Base-by-base conservation (phyloP, 1,140 invertebrate genomes). In the Colletes gigas region DNA sequence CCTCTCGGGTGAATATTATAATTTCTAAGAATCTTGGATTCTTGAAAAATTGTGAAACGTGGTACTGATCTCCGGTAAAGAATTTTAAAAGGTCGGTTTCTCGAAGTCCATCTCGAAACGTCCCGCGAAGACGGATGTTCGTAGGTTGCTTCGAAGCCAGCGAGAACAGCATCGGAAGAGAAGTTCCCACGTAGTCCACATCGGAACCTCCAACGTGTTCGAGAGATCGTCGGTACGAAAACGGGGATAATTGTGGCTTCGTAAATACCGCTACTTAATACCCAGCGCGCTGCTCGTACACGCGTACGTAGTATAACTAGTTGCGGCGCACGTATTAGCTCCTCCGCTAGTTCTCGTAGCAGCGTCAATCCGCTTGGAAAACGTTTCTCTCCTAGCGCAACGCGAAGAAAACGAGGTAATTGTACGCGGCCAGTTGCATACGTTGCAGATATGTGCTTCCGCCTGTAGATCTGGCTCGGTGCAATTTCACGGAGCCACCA, bases 261-360 rank as follows among this genome's bases (percentile, higher is more conserved):
- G 86, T 86, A 90, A 89, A 88, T 85, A 84, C 83, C 82, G 82
- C 89, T 86, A 85, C 81, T 89, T 88, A 90, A 89, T 90, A 90
- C 83, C 80, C 87, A 60, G 75, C 83, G 66, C 69, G 59, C 66
- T 69, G 66, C 73, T 78, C 60, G 73, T 78, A 86, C 62, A 75
- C 77, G 60, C 66, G 74, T 82, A 30, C 63, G 76, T 60, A 74
- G 60, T 63, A 66, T 60, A 74, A 14, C 81, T 83, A 73, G 80
- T 85, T 65, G 80, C 55, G 62, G 19, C 17, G 50, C 65, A 50
- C 62, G 71, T 87, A 81, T 83, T 80, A 76, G 81, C 70, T 60
- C 50, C 78, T 74, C 65, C 70, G 63, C 63, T 78, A 68, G 73
- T 87, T 84, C 44, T 44, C 81, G 78, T 84, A 74, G 82, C 69